phyloP scores from a whole-genome alignment of 2,888 invertebrate genomes.

The Drosophila neotestacea region DNA sequence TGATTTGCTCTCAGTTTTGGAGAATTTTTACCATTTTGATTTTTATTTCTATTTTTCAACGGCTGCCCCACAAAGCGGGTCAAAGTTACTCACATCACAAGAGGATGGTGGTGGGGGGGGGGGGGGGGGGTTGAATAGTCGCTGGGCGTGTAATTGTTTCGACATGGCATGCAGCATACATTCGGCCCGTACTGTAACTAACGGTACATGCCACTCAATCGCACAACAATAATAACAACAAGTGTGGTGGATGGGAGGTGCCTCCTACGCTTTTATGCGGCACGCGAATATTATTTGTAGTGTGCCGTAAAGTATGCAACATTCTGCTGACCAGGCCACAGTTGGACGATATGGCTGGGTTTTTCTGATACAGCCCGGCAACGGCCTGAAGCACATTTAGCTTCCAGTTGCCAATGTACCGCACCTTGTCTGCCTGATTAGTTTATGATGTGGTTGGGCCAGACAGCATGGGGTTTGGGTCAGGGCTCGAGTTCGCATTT shows the following conservation, averaged over 20 bases:
- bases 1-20: conserved; percentile 44
- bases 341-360: conserved; percentile 6
- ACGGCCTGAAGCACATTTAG: conserved; percentile 37
- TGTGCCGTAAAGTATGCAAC: conserved; percentile 74
- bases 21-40: conserved; percentile 13
- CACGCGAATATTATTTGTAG: conserved; percentile 75
- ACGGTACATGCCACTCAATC: conserved; percentile 75
- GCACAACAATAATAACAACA: conserved; percentile 53
- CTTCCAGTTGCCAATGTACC: conserved; percentile 18
- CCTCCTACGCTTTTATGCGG: conserved; percentile 42
- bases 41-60: conserved; percentile 29
- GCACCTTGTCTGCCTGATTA: conserved; percentile 69
- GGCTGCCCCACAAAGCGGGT: conserved; percentile 69
- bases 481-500: background rate
- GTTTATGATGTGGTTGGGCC: conserved; percentile 67
- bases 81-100: conserved; percentile 65
- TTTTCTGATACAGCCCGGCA: conserved; percentile 33
- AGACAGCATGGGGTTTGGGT: conserved; percentile 14
- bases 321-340: conserved; percentile 56
- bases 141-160: conserved; percentile 57
- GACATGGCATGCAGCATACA: conserved; percentile 38
- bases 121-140: conserved; percentile 19
- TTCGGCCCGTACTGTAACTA: conserved; percentile 69
- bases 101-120: background rate
- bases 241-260: background rate